Evolutionary conservation across 1,140 invertebrate species (phyloP).

Genomic region (Drosophila elegans): DNA sequence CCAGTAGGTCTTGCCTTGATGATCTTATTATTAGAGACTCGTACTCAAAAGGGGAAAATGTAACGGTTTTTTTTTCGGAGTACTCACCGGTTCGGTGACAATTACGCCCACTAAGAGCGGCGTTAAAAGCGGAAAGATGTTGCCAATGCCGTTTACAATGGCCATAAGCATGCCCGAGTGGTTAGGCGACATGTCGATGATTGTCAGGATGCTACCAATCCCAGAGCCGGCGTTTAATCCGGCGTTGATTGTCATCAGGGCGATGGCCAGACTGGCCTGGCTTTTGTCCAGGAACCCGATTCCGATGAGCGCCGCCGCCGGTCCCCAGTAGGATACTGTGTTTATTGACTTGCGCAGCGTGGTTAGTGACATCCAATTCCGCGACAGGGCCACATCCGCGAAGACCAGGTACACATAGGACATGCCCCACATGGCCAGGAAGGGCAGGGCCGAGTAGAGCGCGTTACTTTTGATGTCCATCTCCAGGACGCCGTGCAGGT

Average conservation of each 20-base stretch:
- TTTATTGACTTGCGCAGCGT: constrained; percentile 88
- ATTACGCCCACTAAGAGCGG: constrained; percentile 88
- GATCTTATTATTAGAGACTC: too few relatives aligned
- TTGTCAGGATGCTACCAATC: constrained; percentile 89
- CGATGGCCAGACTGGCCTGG: constrained; percentile 85
- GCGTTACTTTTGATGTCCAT: constrained; percentile 92
- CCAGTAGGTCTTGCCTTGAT: too few relatives aligned
- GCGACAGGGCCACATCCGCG: constrained; percentile 58
- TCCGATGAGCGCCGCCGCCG: constrained; percentile 87
- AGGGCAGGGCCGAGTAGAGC: constrained; percentile 91
- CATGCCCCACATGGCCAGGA: constrained; percentile 89
- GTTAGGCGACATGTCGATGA: constrained; percentile 91
- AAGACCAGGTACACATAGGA: constrained; percentile 87
- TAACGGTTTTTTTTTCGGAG: too few relatives aligned
- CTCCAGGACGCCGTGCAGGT: constrained; percentile 88
- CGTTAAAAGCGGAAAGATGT: constrained; percentile 89
- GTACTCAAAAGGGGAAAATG: too few relatives aligned
- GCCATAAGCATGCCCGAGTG: constrained; percentile 89
- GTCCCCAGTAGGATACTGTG: constrained; percentile 87
- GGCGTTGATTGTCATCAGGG: constrained; percentile 89
- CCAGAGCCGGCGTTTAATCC: constrained; percentile 91
- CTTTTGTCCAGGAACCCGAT: constrained; percentile 86
- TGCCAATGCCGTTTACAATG: constrained; percentile 90
- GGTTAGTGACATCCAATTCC: constrained; percentile 62
- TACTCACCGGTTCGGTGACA: constrained; percentile 87